Conservation (phyloP, 2,113 vertebrate genomes). For the Pyxicephalus adspersus region DNA sequence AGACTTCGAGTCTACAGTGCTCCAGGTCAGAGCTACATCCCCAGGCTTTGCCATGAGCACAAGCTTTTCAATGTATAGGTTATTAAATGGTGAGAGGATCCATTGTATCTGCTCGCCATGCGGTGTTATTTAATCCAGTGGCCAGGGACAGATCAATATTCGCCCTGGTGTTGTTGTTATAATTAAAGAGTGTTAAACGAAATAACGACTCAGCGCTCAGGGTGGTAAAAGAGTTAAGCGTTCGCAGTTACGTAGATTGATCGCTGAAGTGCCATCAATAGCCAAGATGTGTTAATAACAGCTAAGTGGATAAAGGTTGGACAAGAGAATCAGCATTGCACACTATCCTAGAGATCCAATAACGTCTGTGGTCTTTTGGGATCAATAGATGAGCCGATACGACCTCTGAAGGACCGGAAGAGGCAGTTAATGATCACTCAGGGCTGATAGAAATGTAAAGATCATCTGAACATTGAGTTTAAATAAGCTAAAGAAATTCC, state of each 20-base stretch:
- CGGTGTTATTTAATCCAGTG: neutral
- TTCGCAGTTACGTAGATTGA: neutral
- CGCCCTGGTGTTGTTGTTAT: neutral
- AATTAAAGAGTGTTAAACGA: slow-evolving; percentile 3
- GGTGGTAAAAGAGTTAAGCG: slow-evolving; percentile 2
- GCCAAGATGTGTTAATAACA: neutral
- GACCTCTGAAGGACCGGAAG: too few species aligned
- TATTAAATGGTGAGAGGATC: too few species aligned
- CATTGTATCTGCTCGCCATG: neutral
- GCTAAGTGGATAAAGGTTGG: slow-evolving; percentile 18
- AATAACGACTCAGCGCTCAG: slow-evolving; percentile 1
- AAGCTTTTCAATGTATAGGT: too few species aligned
- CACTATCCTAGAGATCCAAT: neutral
- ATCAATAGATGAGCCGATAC: neutral
- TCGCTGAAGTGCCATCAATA: neutral
- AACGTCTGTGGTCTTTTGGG: too few species aligned
- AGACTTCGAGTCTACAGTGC: too few species aligned
- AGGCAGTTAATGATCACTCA: too few species aligned
- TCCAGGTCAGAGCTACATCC: too few species aligned
- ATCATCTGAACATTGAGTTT: too few species aligned
- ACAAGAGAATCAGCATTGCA: neutral
- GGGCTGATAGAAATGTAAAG: too few species aligned
- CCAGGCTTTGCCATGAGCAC: too few species aligned
- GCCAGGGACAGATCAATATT: neutral
- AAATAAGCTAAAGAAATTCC: too few species aligned